Conservation (phyloP, 2,113 vertebrate genomes). For the Oryzias melastigma region DNA sequence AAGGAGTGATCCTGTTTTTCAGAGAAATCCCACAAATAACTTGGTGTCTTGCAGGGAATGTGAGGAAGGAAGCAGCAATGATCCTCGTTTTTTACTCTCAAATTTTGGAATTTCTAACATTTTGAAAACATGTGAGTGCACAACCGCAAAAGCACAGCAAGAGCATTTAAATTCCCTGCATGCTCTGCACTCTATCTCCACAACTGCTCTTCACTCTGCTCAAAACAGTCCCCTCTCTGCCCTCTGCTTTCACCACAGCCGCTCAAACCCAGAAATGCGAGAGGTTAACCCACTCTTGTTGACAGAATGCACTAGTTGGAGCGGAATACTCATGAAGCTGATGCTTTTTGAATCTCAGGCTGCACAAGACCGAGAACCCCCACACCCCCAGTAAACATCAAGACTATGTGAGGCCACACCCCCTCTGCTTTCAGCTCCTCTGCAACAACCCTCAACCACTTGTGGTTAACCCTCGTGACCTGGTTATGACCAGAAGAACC, state of each 20-base stretch:
- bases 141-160: slow-evolving; percentile 35
- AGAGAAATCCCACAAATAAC: slow-evolving; percentile 13
- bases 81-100: not conserved
- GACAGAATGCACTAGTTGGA: slow-evolving; percentile 13
- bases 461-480: slow-evolving; percentile 66
- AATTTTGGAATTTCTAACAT: slow-evolving; percentile 29
- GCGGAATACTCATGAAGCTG: not conserved
- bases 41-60: not conserved
- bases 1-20: slow-evolving; percentile 31
- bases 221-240: slow-evolving; percentile 31
- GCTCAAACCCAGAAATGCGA: slow-evolving; percentile 32
- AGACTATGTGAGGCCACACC: slow-evolving; percentile 38
- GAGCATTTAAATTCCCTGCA: slow-evolving; percentile 56
- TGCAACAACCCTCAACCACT: slow-evolving; percentile 62
- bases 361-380: slow-evolving; percentile 37
- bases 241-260: slow-evolving; percentile 38
- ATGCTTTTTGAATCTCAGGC: not conserved
- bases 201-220: slow-evolving; percentile 33
- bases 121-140: slow-evolving; percentile 35
- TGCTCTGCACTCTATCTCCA: slow-evolving; percentile 39
- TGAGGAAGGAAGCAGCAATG: slow-evolving; percentile 1
- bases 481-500: slow-evolving; percentile 49
- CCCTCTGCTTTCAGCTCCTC: slow-evolving; percentile 43
- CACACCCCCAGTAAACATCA: slow-evolving; percentile 30
- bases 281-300: slow-evolving; percentile 23